phyloP scores from a whole-genome alignment of 1,140 invertebrate genomes.

The Anadara kagoshimensis region DNA sequence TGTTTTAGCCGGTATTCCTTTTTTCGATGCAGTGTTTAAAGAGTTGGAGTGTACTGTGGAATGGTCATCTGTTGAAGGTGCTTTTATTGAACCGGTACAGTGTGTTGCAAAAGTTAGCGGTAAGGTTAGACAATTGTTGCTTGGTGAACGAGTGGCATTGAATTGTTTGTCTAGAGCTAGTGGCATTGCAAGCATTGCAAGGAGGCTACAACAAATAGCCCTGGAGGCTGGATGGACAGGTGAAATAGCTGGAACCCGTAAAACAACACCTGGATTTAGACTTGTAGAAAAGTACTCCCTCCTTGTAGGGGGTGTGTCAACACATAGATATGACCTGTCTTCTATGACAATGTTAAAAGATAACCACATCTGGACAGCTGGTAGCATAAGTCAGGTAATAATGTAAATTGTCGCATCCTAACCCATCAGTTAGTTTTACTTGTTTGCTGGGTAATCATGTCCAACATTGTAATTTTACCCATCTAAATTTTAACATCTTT shows the following conservation, averaged over 20 bases:
- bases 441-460: no score
- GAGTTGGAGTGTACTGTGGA: constrained; percentile 70
- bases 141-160: constrained; percentile 74
- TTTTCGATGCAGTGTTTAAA: constrained; percentile 73
- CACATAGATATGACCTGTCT: constrained; percentile 75
- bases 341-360: constrained; percentile 77
- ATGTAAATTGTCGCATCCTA: no score
- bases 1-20: constrained; percentile 74
- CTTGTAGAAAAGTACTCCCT: constrained; percentile 76
- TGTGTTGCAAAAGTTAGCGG: constrained; percentile 70
- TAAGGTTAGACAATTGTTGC: constrained; percentile 70
- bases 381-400: constrained; percentile 71
- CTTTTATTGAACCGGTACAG: constrained; percentile 53
- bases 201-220: constrained; percentile 51
- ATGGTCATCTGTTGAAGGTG: constrained; percentile 70
- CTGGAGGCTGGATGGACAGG: constrained; percentile 67
- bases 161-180: constrained; percentile 73
- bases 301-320: constrained; percentile 72
- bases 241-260: constrained; percentile 73
- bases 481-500: no score
- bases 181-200: constrained; percentile 73
- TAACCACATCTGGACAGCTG: constrained; percentile 75
- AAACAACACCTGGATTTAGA: constrained; percentile 76
- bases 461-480: no score
- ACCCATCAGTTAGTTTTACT: no score